phyloP scores from a whole-genome alignment of 2,888 invertebrate species.

The Himalopsyche japonica region DNA sequence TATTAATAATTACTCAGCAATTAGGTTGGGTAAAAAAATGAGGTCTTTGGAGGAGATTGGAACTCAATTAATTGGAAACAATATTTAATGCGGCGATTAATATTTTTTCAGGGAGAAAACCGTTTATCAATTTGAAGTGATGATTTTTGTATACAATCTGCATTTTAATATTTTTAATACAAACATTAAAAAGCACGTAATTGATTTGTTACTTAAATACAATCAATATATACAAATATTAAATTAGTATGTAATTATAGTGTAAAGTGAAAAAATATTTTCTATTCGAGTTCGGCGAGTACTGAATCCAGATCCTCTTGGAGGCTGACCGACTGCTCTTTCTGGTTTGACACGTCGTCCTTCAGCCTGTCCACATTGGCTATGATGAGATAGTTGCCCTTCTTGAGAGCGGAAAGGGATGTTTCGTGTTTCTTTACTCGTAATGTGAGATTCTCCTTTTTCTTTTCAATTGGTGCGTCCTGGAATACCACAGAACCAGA shows the following conservation, averaged over 20 bases:
- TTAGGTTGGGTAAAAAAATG: background rate
- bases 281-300: slow-evolving; percentile 79
- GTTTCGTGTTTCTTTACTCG: slow-evolving; percentile 78
- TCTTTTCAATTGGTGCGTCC: slow-evolving; percentile 69
- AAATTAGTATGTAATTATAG: background rate
- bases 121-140: background rate
- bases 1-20: background rate
- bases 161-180: background rate
- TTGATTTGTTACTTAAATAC: background rate
- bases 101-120: background rate
- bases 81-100: background rate
- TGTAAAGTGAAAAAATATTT: background rate
- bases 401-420: slow-evolving; percentile 77
- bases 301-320: slow-evolving; percentile 86
- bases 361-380: slow-evolving; percentile 86
- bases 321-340: slow-evolving; percentile 74
- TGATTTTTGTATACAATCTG: background rate
- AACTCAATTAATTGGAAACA: background rate
- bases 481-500: slow-evolving; percentile 45
- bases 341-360: slow-evolving; percentile 82
- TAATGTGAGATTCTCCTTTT: slow-evolving; percentile 67
- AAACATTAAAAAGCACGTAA: background rate
- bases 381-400: slow-evolving; percentile 84
- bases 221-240: background rate
- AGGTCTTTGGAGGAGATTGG: too few relatives aligned